Evolutionary conservation across 2,888 invertebrate genomes (phyloP), one percentile per base, ranked within the genome.

Genomic region (Ormyrus thymus): DNA sequence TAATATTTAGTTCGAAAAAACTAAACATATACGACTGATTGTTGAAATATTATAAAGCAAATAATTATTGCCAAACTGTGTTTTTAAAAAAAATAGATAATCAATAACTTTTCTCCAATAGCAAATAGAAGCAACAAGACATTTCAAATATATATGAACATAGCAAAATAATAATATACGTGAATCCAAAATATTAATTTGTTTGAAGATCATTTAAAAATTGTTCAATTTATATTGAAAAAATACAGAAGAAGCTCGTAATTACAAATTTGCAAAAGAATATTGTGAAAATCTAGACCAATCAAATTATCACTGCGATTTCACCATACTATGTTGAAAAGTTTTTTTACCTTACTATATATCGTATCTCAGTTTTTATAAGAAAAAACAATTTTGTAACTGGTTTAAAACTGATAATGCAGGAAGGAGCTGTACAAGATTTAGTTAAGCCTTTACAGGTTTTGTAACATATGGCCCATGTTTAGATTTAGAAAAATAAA

Each of bases 381-480:
- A 59, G 46, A 29, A 50, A 48, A 50, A 50, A 50, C 13, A 43
- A 43, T 53, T 53, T 43, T 66, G 48, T 43, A 53, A 76, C 50
- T 70, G 13, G 62, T 76, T 56, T 45, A 10, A 15, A 46, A n/a
- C 7, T 65, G 15, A 29, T 29, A 29, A 29, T 29, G 15, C 6
- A 53, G 46, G 53, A 68, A 61, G 48, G 62, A 45, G 6, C 45
- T 15, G 62, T 46, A 50, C 55, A 45, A 62, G 66, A 76, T 69
- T 76, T 56, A 43, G 64, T 69, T 62, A 64, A 45, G 58, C 56
- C 61, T 83, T 77, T 45, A 65, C 78, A 76, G 79, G 75, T 15
- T 82, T 79, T 84, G 83, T 84, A 84, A 85, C 83, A 85, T 83
- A 83, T 84, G 83, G 83, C 84, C 83, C 81, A 84, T 79, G 84